Base-by-base conservation (phyloP, 2,888 invertebrate genomes). In the Hymenopus coronatus region DNA sequence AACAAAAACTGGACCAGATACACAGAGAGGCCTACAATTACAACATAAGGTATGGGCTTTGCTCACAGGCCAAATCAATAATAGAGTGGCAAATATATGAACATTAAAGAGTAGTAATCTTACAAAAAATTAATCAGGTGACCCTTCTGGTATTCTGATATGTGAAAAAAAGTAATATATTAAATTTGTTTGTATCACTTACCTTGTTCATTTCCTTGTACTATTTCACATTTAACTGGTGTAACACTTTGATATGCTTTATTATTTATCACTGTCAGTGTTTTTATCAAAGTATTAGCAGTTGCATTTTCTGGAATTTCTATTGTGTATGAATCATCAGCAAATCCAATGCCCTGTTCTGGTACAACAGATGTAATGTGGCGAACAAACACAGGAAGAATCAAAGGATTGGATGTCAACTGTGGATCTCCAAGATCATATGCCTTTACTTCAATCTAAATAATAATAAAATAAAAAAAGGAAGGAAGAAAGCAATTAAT, bases 401-500 rank as follows among this genome's bases (percentile, higher is more conserved):
- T 95, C 3, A 97, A 97, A 14, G 96, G 96, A 0, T 97, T 96
- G 0, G 97, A 97, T 0, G 97, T 97, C 91, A 98, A 94, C 91
- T 97, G 96, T 0, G 97, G 98, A 84, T 97, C 97, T 0, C 97
- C 98, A 92, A 97, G 95, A 92, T 98, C 98, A 92, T 96, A 97
- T 0, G 97, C 98, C 92, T 97, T 95, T 0, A 98, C 96, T 91
- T 98, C 97, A 90, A 98, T 95, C 97, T 97, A 92, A 8, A 92
- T 91, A 85, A 92, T 91, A 85, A 28, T 88, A 83, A 82, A 40
- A 82, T 9, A 40, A 9, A 40, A 9, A 40, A n/a, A n/a, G n/a
- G n/a, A n/a, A n/a, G n/a, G n/a, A n/a, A 20, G 20, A 46, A 28
- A 33, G 15, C 28, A 91, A 12, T 1, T 6, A 40, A 12, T 40